Conservation (phyloP, 2,113 vertebrate genomes). For the Pseudorectes ferrugineus region DNA sequence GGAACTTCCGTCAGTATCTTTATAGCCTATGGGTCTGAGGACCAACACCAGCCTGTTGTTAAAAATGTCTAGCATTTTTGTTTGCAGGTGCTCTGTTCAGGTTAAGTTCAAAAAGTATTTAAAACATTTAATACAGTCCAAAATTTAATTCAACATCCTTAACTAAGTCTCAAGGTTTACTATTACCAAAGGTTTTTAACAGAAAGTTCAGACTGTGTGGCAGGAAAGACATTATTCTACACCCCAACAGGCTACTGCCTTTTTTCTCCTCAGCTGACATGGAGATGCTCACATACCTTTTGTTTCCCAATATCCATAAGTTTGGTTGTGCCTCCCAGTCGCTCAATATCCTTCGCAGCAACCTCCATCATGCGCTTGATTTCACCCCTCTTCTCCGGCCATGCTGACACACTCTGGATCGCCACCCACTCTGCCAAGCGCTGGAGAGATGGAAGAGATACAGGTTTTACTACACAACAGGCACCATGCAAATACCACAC, state of each 20-base stretch:
- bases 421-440: conserved; percentile 89
- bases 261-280: background rate
- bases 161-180: background rate
- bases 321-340: conserved; percentile 84
- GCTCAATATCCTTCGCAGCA: conserved; percentile 84
- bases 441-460: conserved; percentile 42
- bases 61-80: background rate
- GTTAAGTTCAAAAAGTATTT: background rate
- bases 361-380: conserved; percentile 91
- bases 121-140: background rate
- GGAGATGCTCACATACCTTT: conserved; percentile 65
- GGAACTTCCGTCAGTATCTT: background rate
- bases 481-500: background rate
- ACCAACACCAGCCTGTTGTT: background rate
- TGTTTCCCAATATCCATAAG: conserved; percentile 88
- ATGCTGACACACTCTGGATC: conserved; percentile 92
- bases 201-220: background rate
- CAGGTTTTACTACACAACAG: background rate
- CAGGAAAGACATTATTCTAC: background rate
- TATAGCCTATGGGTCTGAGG: background rate
- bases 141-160: background rate
- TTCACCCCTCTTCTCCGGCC: conserved; percentile 90
- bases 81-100: background rate
- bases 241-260: background rate
- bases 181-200: background rate